Evolutionary conservation across 2,113 vertebrate genomes (phyloP).

Genomic region (Pachyramphus minor): DNA sequence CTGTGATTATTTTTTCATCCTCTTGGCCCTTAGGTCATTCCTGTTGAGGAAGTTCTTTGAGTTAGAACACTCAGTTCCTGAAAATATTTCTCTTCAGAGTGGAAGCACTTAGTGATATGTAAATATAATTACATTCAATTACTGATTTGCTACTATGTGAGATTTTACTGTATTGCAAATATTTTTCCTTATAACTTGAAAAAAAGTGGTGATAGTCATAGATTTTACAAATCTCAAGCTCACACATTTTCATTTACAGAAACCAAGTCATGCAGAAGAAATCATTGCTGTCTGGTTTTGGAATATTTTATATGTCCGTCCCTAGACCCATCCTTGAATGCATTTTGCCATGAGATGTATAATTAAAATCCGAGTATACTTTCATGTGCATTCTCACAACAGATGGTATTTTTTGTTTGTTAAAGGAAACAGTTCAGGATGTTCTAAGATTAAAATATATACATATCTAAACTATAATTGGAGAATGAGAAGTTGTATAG

Average conservation of each 20-base stretch:
- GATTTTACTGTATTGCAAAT: conserved; percentile 28
- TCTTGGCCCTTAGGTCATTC: conserved; percentile 5
- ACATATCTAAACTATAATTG: conserved; percentile 48
- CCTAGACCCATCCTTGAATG: conserved; percentile 38
- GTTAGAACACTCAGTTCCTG: conserved; percentile 4
- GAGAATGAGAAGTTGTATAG: conserved; percentile 39
- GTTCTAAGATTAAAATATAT: conserved; percentile 68
- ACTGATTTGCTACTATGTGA: background rate
- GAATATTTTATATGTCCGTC: conserved; percentile 29
- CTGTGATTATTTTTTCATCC: conserved; percentile 16
- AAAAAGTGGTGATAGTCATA: background rate
- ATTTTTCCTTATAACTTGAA: conserved; percentile 33
- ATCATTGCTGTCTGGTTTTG: conserved; percentile 26
- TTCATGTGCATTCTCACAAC: conserved; percentile 63
- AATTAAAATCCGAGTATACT: conserved; percentile 66
- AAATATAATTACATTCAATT: conserved; percentile 47
- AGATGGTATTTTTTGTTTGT: conserved; percentile 69
- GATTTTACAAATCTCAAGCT: conserved; percentile 38
- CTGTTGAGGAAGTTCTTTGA: conserved; percentile 14
- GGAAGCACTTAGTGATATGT: conserved; percentile 17
- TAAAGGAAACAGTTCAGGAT: conserved; percentile 61
- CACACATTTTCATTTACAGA: conserved; percentile 26
- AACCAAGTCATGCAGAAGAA: conserved; percentile 37
- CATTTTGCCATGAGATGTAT: conserved; percentile 51
- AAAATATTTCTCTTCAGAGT: conserved; percentile 39